Conservation (phyloP, 64 coral and sea anemone genomes). For the Acropora yongei region DNA sequence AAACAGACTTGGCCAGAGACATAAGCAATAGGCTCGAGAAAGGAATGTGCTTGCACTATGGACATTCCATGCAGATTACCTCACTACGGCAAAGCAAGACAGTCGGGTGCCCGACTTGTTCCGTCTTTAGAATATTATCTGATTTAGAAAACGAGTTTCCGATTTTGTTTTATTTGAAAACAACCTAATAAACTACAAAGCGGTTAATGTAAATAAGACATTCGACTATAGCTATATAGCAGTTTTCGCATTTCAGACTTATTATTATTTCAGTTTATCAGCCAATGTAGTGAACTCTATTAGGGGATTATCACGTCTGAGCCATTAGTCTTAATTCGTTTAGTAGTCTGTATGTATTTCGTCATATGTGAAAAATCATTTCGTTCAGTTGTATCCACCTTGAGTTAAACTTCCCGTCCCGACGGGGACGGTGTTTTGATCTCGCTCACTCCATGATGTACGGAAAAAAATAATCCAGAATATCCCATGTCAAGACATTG, state of each 20-base stretch:
- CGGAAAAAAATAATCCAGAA: too few species aligned
- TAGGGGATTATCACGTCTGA: neutral
- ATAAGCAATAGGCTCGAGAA: neutral
- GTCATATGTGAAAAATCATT: too few species aligned
- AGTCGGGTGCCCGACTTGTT: neutral
- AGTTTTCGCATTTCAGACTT: constrained; percentile 2
- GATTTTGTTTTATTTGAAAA: neutral
- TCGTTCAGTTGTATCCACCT: too few species aligned
- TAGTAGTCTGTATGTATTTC: neutral
- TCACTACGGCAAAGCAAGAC: neutral
- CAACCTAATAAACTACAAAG: neutral
- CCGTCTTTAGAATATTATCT: neutral
- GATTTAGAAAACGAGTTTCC: neutral
- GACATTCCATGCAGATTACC: constrained; percentile 9
- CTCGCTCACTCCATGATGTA: too few species aligned
- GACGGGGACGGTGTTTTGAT: too few species aligned
- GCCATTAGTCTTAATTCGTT: neutral
- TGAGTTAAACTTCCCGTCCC: too few species aligned
- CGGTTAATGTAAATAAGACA: constrained; percentile 5
- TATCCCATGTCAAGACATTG: too few species aligned
- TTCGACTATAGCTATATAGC: neutral
- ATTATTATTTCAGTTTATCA: neutral
- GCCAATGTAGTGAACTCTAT: neutral
- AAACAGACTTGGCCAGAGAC: neutral
- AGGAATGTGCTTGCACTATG: neutral